phyloP scores from a whole-genome alignment of 2,113 vertebrate genomes.

The Dicrurus megarhynchus region DNA sequence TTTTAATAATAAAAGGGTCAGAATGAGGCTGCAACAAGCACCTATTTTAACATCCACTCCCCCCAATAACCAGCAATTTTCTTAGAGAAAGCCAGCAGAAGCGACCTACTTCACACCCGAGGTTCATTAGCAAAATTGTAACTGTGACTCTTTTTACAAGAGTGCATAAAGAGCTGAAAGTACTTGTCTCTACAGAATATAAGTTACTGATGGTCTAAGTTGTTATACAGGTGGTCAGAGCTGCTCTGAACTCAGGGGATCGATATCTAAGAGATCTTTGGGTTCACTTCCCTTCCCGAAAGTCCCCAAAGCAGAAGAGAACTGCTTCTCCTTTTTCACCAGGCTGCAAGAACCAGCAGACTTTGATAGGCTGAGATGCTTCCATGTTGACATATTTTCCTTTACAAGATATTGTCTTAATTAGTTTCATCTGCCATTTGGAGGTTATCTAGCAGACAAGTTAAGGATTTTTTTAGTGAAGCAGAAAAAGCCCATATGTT shows the following conservation, averaged over 20 bases:
- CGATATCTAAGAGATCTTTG: neutral
- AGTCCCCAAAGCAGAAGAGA: neutral
- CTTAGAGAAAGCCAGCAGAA: neutral
- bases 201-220: neutral
- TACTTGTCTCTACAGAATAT: neutral
- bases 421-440: conserved; percentile 20
- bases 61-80: neutral
- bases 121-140: neutral
- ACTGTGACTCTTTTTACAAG: neutral
- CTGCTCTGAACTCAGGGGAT: neutral
- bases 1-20: neutral
- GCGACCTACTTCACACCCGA: neutral
- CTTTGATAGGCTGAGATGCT: neutral
- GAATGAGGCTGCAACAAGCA: neutral
- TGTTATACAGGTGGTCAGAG: neutral
- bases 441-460: neutral
- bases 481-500: conserved; percentile 6
- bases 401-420: conserved; percentile 36
- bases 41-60: neutral
- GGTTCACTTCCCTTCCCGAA: conserved; percentile 7
- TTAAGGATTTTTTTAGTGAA: conserved; percentile 1
- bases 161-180: neutral
- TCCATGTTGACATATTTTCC: conserved; percentile 25
- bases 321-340: neutral
- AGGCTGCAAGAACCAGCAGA: neutral